A percentile compares a stretch with the other conserved stretches of the same genome.
phyloP scores from a whole-genome alignment of 1,140 invertebrate species.

The Drosophila kanapiae region DNA sequence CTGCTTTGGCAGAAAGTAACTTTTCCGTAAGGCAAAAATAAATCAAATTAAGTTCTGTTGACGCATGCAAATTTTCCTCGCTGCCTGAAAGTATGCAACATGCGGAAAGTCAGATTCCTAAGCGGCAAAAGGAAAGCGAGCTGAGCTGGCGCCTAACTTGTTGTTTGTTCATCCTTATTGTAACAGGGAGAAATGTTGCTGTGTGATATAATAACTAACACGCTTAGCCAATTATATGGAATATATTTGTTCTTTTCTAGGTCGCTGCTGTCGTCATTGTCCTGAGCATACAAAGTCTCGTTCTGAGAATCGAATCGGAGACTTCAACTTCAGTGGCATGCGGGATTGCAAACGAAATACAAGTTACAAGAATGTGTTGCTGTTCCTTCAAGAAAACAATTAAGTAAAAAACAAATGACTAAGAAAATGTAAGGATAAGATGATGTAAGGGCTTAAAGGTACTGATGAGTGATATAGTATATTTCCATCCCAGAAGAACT shows the following conservation, averaged over 20 bases:
- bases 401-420: not conserved
- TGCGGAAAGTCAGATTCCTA: not conserved
- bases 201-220: conserved; percentile 51
- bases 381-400: not conserved
- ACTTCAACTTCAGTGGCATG: conserved; percentile 32
- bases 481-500: not conserved
- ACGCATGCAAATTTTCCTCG: conserved; percentile 50
- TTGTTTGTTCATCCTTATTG: conserved; percentile 17
- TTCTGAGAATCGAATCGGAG: conserved; percentile 20
- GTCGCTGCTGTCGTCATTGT: conserved; percentile 58
- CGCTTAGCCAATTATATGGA: conserved; percentile 41
- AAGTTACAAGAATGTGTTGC: conserved; percentile 3
- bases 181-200: conserved; percentile 9
- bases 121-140: not conserved
- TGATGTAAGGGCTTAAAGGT: not conserved
- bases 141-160: not conserved
- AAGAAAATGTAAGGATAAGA: not conserved
- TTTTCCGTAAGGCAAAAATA: conserved; percentile 52
- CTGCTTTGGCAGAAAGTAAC: conserved; percentile 5
- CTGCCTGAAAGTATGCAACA: conserved; percentile 64
- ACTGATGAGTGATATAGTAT: not conserved
- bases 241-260: conserved; percentile 53
- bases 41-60: conserved; percentile 71
- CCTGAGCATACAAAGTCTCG: conserved; percentile 10
- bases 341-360: conserved; percentile 17